These are phyloP conservation scores for Bombus superbus DNA, from an alignment of 1,140 invertebrate species.

Conservation along the genomic window DNA sequence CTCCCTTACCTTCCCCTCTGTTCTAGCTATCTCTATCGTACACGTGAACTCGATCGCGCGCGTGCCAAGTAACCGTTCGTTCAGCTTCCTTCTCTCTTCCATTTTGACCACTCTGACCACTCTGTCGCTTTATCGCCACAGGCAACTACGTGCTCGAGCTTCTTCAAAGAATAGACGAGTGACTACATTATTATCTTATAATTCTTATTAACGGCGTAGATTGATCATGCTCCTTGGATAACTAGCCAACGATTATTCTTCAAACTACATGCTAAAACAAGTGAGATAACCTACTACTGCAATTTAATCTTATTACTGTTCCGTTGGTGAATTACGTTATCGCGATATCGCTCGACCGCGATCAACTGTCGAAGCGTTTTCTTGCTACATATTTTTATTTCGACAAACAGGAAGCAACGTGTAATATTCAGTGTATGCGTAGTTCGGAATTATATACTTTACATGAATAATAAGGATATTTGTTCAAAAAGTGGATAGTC, in stretches of 20 bases:
- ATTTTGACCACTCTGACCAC: neutral
- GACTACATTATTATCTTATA: conserved; percentile 10
- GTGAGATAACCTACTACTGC: too few species aligned
- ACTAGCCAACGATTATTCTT: neutral
- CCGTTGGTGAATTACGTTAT: neutral
- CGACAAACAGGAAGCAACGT: too few species aligned
- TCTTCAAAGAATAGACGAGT: neutral
- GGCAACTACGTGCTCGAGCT: neutral
- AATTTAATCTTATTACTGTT: too few species aligned
- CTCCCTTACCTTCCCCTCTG: neutral
- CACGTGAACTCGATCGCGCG: neutral
- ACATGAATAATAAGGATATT: neutral
- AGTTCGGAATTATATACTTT: neutral
- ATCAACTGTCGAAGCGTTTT: neutral
- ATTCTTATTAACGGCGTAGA: neutral
- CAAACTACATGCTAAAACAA: neutral
- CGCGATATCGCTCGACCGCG: too few species aligned
- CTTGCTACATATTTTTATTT: too few species aligned
- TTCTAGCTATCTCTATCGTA: neutral
- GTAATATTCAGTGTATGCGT: too few species aligned
- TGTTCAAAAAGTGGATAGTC: too few species aligned
- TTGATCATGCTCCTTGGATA: neutral
- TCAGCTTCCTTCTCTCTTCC: neutral
- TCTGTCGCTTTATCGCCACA: neutral
- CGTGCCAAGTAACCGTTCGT: conserved; percentile 20